Percentiles rank a stretch among this genome's conserved stretches.
These are phyloP conservation scores for Gymnogyps californianus DNA, from an alignment of 2,113 vertebrate species.

Conservation along the genomic window DNA sequence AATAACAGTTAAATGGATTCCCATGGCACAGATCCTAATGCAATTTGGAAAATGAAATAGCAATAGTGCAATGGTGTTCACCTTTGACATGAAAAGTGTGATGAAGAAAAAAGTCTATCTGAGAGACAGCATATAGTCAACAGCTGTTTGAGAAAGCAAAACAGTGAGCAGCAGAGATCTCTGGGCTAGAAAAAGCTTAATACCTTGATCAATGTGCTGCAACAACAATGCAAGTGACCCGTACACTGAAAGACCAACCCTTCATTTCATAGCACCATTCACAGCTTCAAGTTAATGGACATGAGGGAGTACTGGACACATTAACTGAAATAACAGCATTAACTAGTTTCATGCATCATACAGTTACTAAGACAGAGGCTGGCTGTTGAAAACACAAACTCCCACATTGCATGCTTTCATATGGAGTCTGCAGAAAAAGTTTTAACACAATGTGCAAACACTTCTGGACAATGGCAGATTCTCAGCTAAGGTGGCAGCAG, in stretches of 20 bases:
- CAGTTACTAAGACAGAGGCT: background rate
- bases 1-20: conserved; percentile 5
- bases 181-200: background rate
- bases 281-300: background rate
- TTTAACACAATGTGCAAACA: background rate
- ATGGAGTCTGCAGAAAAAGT: background rate
- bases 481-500: background rate
- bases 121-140: background rate
- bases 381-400: background rate
- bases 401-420: background rate
- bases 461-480: background rate
- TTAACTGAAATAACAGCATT: background rate
- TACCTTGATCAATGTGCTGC: background rate
- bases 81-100: background rate
- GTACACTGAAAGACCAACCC: background rate
- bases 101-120: background rate
- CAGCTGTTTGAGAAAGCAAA: background rate
- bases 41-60: background rate
- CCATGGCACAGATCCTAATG: background rate
- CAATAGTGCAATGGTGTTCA: background rate
- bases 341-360: background rate
- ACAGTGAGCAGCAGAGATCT: background rate
- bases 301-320: background rate
- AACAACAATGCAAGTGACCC: background rate
- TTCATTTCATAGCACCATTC: background rate